Evolutionary conservation across 2,888 invertebrate genomes (phyloP), one percentile per base, ranked within the genome.

Genomic region (Nasonovia ribisnigri): DNA sequence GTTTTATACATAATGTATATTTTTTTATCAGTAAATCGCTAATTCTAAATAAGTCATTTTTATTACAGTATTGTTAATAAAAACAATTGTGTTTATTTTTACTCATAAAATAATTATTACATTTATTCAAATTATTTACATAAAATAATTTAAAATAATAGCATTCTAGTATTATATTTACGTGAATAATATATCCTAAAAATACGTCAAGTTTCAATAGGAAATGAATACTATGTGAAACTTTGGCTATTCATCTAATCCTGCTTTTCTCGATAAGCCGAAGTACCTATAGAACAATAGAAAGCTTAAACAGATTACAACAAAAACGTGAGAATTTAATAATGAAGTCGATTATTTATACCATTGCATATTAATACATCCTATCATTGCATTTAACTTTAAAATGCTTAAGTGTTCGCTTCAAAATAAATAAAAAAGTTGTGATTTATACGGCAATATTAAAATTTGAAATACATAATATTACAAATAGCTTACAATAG

Each of bases 291-390:
- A 36, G 16, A 51, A 92, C 92, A 87, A 92, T 92, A 87, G 60
- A 42, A 60, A 87, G 87, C 36, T 92, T 67, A 87, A 48, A n/a
- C 46, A 67, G 60, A 92, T 87, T 87, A 87, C 87, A 20, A 67
- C 60, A 46, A 87, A 48, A 60, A 92, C 87, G 60, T 36, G 67
- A 87, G 42, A 92, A 92, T 92, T 87, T 87, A 86, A 92, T 92
- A 87, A 87, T 57, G 36, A 29, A 67, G 86, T 60, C 60, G 29
- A 46, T 87, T 92, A 67, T 92, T 87, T 46, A 87, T 92, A 67
- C 16, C 16, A 29, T 67, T 20, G 48, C 42, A 57, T 20, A 43
- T 87, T 51, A 84, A 87, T 87, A 48, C 46, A 87, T 87, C 26
- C 42, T 36, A 87, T 54, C 29, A 29, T 51, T 26, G 24, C 36